These are phyloP conservation scores for Sebastes hopkinsi DNA, from an alignment of 2,797 vertebrate genomes.

Conservation along the genomic window DNA sequence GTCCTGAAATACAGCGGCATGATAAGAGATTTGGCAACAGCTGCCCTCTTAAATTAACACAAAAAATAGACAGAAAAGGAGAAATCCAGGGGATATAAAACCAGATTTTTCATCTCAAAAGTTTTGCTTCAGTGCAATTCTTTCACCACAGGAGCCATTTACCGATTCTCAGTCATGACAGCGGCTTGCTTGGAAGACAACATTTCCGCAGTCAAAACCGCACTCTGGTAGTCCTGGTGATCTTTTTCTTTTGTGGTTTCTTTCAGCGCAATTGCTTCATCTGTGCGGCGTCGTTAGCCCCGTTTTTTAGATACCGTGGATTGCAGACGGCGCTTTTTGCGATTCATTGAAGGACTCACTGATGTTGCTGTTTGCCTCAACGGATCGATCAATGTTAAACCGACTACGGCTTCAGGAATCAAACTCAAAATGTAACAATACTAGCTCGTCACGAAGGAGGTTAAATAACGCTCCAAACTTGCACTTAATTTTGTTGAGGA, in stretches of 20 bases:
- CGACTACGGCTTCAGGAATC: background rate
- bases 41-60: slow-evolving; percentile 38
- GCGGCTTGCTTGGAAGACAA: background rate
- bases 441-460: no score
- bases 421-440: background rate
- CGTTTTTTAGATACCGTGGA: background rate
- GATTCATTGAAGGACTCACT: background rate
- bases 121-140: slow-evolving; percentile 10
- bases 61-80: slow-evolving; percentile 19
- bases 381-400: background rate
- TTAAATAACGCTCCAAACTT: no score
- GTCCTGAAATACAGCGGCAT: slow-evolving; percentile 15
- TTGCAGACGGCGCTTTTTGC: background rate
- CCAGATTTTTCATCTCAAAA: background rate
- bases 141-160: slow-evolving; percentile 18
- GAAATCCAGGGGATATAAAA: slow-evolving; percentile 2
- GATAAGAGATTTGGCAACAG: slow-evolving; percentile 25
- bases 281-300: background rate
- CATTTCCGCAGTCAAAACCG: slow-evolving; percentile 9
- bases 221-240: background rate
- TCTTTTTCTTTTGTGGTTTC: background rate
- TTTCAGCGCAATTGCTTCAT: background rate
- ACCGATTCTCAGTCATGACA: slow-evolving; percentile 1
- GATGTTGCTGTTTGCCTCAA: background rate
- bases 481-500: no score